Conservation (phyloP, 2,797 vertebrate species). For the Rhinogobio ventralis region DNA sequence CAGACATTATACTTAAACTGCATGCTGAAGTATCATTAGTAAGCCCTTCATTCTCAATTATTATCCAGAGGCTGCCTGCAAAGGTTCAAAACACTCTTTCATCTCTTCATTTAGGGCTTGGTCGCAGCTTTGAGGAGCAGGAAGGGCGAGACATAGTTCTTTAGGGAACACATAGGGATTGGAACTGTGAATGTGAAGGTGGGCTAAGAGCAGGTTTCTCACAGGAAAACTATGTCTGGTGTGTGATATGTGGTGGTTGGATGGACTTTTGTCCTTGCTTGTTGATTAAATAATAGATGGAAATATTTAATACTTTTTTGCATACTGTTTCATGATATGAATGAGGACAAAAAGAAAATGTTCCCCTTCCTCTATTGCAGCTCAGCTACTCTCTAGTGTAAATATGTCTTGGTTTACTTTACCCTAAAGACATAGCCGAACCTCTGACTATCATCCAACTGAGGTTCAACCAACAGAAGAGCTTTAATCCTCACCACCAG, state of each 20-base stretch:
- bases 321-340: background rate
- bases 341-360: background rate
- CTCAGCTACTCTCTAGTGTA: conserved; percentile 6
- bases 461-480: conserved; percentile 8
- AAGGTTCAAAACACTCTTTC: conserved; percentile 40
- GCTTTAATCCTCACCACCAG: conserved; percentile 45
- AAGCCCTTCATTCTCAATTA: conserved; percentile 37
- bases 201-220: conserved; percentile 18
- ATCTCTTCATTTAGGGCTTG: conserved; percentile 43
- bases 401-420: conserved; percentile 29
- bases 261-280: conserved; percentile 18
- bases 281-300: background rate
- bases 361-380: background rate
- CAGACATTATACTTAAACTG: conserved; percentile 15
- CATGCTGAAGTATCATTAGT: conserved; percentile 36
- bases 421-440: conserved; percentile 20
- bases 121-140: conserved; percentile 46
- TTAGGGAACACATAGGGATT: conserved; percentile 32
- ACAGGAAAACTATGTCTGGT: background rate
- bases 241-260: background rate
- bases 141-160: conserved; percentile 28
- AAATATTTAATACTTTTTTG: background rate
- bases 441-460: conserved; percentile 25
- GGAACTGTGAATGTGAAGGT: background rate
- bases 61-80: conserved; percentile 31